These are phyloP conservation scores for Sarcophaga subvicina DNA, from an alignment of 2,888 invertebrate species.

Conservation along the genomic window DNA sequence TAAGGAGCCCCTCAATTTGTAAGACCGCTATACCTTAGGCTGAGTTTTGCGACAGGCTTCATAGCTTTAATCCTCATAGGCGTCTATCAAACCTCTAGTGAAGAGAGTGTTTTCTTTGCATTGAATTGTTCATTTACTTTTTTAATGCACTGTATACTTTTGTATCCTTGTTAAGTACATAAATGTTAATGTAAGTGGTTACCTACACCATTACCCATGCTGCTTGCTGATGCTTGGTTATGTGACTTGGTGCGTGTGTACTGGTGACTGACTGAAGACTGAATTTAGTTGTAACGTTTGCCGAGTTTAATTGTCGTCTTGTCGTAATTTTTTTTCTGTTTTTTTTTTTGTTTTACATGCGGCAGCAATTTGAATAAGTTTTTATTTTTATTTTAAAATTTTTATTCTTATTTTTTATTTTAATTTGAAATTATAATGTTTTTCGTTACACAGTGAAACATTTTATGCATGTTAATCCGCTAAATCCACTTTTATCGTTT, in stretches of 20 bases:
- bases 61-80: too few species aligned
- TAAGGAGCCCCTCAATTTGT: too few species aligned
- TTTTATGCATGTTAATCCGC: conserved; percentile 78
- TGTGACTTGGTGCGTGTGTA: neutral
- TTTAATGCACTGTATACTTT: neutral
- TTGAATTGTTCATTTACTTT: neutral
- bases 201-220: conserved; percentile 12
- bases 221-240: neutral
- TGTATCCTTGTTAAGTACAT: neutral
- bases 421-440: conserved; percentile 32
- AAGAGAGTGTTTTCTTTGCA: too few species aligned
- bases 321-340: neutral
- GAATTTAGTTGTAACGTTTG: conserved; percentile 27
- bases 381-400: conserved; percentile 37
- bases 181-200: conserved; percentile 60
- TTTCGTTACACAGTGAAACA: conserved; percentile 74
- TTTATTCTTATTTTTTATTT: conserved; percentile 44
- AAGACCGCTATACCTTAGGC: too few species aligned
- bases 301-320: conserved; percentile 39
- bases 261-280: too few species aligned
- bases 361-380: conserved; percentile 33
- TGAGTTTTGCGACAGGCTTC: too few species aligned
- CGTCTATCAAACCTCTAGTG: too few species aligned
- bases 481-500: conserved; percentile 36
- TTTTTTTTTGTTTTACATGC: conserved; percentile 9